Evolutionary conservation across 2,888 invertebrate species (phyloP), one percentile per base, ranked within the genome.

Genomic region (Dynastes maya): DNA sequence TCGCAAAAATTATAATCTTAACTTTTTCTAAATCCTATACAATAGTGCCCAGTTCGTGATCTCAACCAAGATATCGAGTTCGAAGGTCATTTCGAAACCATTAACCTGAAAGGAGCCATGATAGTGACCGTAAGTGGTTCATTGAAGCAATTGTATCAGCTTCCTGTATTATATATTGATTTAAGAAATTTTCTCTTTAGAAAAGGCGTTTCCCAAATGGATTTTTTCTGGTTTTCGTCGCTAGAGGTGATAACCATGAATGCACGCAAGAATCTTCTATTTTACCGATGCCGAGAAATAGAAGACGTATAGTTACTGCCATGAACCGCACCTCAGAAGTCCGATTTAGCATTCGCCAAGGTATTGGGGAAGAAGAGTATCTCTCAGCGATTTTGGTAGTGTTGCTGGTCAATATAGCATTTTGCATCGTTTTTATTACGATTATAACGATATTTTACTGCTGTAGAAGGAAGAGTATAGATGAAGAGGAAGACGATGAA

Each of bases 21-120:
- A 37, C 5, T 37, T 37, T 37, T 37, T 37, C 5, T 45, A 45
- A 45, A 11, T 45, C 11, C 8, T 45, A 45, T 45, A 45, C 2
- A 45, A 72, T 86, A 96, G 96, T 96, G 96, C 86, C 96, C 96
- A 9, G 95, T 96, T 1, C 94, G 94, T 85, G 96, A 96, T 87
- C 91, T 94, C 79, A 95, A 95, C 82, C 90, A 92, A 78, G 95
- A 95, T 83, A 93, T 96, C 9, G 90, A 94, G 78, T 96, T 93
- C 83, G 92, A 93, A 79, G 96, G 96, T 0, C 92, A 92, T 81
- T 93, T 92, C 87, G 92, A 96, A 84, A 96, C 96, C 0, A 93
- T 96, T 89, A 94, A 93, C 4, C 91, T 90, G 71, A 91, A 93
- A 83, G 96, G 95, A 0, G 95, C 95, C 1, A 93, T 96, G 71